Evolutionary conservation across 1,140 invertebrate genomes (phyloP).

Genomic region (Drosophila sturtevanti): DNA sequence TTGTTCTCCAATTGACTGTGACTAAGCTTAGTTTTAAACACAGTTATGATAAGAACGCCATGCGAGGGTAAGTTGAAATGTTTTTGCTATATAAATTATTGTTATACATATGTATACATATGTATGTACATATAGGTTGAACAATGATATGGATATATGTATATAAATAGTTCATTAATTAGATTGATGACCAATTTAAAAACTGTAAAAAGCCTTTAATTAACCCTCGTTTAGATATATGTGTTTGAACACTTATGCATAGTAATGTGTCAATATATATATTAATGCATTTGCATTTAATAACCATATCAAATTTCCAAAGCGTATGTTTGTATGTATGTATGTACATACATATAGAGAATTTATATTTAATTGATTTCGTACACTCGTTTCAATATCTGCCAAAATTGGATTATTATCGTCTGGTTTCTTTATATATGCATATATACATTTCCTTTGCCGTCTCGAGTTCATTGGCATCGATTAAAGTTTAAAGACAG

Average conservation of each 20-base stretch:
- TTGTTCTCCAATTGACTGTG: not conserved
- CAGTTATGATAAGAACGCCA: not conserved
- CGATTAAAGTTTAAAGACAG: not conserved
- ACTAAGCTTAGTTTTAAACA: not conserved
- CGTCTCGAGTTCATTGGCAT: conserved; percentile 2
- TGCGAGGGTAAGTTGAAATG: too few relatives aligned
- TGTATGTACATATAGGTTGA: too few relatives aligned
- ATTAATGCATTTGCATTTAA: not conserved
- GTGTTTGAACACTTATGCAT: not conserved
- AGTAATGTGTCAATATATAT: not conserved
- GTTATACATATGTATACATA: too few relatives aligned
- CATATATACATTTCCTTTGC: not conserved
- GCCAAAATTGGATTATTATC: not conserved
- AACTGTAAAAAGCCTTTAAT: not conserved
- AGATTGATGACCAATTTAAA: too few relatives aligned
- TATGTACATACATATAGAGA: too few relatives aligned
- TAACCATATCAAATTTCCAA: conserved; percentile 4
- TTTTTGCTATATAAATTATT: too few relatives aligned
- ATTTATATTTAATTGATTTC: not conserved
- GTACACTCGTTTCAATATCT: not conserved
- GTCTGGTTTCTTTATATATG: not conserved
- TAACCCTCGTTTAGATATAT: not conserved
- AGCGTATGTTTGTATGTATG: too few relatives aligned
- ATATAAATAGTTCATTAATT: too few relatives aligned
- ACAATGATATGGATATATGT: too few relatives aligned